Evolutionary conservation across 2,797 vertebrate species (phyloP).

Genomic region (Neoniphon sammara): DNA sequence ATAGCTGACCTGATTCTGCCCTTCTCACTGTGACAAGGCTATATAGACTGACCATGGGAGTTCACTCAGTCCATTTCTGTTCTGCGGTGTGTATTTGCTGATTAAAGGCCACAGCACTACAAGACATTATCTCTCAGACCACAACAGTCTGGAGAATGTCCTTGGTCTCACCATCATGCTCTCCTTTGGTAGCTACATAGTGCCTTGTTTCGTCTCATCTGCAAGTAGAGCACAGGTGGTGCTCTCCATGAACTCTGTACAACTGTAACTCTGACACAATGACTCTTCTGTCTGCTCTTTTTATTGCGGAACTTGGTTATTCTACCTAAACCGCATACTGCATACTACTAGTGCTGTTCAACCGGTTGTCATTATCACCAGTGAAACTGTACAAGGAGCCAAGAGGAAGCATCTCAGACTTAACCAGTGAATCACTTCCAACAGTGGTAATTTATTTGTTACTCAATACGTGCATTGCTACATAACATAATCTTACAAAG

Average conservation of each 20-base stretch:
- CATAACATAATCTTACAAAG: too few relatives aligned
- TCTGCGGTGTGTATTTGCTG: not conserved
- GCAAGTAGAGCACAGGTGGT: not conserved
- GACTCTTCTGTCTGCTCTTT: not conserved
- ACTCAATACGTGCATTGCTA: too few relatives aligned
- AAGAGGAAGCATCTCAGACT: too few relatives aligned
- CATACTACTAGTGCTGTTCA: not conserved
- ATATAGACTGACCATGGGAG: not conserved
- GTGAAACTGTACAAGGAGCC: too few relatives aligned
- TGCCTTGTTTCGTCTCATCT: constrained; percentile 46
- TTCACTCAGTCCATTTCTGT: not conserved
- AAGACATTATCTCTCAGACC: not conserved
- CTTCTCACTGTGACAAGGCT: constrained; percentile 20
- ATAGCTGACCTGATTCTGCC: constrained; percentile 37
- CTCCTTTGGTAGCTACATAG: constrained; percentile 2
- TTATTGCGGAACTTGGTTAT: constrained; percentile 1
- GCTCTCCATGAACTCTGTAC: not conserved
- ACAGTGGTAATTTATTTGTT: too few relatives aligned
- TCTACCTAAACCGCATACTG: not conserved
- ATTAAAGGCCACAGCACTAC: not conserved
- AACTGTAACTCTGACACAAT: too few relatives aligned
- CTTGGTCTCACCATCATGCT: constrained; percentile 9
- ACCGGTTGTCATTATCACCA: too few relatives aligned
- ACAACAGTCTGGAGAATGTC: not conserved
- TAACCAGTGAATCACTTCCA: too few relatives aligned